phyloP scores from a whole-genome alignment of 2,888 invertebrate genomes.

The Brachyopa scutellaris region DNA sequence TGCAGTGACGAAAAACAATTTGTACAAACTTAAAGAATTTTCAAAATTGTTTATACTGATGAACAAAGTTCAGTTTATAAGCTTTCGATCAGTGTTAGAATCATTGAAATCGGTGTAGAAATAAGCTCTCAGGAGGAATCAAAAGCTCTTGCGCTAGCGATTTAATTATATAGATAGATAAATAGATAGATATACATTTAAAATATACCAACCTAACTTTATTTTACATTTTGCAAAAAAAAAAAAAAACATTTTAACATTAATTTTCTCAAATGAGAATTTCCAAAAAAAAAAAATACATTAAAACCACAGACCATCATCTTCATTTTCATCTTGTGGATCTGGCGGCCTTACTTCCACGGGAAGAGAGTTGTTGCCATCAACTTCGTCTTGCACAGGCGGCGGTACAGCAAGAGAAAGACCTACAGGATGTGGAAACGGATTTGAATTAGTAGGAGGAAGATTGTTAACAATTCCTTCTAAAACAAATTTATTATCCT shows the following conservation, averaged over 20 bases:
- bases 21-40: too few species aligned
- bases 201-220: conserved; percentile 40
- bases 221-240: conserved; percentile 55
- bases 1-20: too few species aligned
- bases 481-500: conserved; percentile 74
- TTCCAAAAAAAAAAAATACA: conserved; percentile 1
- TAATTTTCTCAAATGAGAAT: neutral
- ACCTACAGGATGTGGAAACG: neutral
- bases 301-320: conserved; percentile 68
- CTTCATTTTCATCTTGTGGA: conserved; percentile 61
- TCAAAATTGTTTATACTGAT: too few species aligned
- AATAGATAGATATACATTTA: too few species aligned
- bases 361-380: conserved; percentile 43
- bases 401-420: neutral
- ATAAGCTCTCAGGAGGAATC: too few species aligned
- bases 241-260: conserved; percentile 6
- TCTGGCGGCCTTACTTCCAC: conserved; percentile 72
- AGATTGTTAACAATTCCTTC: conserved; percentile 47
- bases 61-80: too few species aligned
- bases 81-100: too few species aligned
- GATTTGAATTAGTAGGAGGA: neutral
- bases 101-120: too few species aligned
- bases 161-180: too few species aligned
- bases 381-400: conserved; percentile 23
- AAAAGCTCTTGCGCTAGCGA: too few species aligned